phyloP scores from a whole-genome alignment of 2,113 vertebrate genomes.

The Rhinoderma darwinii region DNA sequence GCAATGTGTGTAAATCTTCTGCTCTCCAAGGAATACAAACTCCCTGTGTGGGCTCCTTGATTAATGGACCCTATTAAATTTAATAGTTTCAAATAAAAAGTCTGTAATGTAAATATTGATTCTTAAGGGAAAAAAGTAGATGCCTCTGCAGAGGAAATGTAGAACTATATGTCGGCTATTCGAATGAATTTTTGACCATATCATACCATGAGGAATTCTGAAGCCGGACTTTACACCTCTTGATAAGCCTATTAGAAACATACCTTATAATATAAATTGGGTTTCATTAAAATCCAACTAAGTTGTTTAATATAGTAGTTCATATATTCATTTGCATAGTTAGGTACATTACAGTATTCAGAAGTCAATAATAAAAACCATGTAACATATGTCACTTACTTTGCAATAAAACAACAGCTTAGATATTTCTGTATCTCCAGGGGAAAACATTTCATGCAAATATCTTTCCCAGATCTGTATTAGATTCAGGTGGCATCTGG shows the following conservation, averaged over 20 bases:
- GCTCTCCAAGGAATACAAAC: no score
- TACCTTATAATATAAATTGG: neutral
- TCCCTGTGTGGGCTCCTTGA: no score
- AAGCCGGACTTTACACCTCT: neutral
- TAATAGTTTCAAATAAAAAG: no score
- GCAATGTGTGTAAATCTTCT: no score
- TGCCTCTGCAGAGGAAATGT: no score
- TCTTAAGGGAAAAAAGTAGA: no score
- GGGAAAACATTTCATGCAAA: slow-evolving; percentile 24
- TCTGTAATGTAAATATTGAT: no score
- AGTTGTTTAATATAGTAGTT: neutral
- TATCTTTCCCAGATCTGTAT: neutral
- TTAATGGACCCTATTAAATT: no score
- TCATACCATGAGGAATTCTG: neutral
- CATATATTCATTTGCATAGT: neutral
- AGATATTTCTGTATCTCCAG: neutral
- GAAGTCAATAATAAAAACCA: neutral
- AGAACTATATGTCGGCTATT: neutral
- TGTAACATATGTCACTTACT: neutral
- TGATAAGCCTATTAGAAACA: no score
- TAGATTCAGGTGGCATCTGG: slow-evolving; percentile 47
- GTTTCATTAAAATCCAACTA: neutral
- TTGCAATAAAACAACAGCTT: neutral
- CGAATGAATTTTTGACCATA: neutral
- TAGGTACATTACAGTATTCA: neutral